Evolutionary conservation across 1,140 invertebrate genomes (phyloP), one percentile per base, ranked within the genome.

Genomic region (Drosophila dunni): DNA sequence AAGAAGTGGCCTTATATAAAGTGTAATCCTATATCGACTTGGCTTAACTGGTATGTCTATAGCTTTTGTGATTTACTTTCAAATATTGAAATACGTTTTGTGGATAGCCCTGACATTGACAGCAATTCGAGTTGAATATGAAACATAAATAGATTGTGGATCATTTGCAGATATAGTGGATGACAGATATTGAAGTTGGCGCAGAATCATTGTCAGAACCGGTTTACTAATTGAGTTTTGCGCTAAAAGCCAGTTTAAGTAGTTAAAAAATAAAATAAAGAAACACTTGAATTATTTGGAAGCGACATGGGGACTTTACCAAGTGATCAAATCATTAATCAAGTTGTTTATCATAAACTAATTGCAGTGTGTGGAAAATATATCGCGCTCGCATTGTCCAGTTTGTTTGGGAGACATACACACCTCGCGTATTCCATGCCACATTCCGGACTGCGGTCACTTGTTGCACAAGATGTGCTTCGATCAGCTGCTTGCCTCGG

Each of bases 361-460:
- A 58, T 93, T 93, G 1, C 92, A 97, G 96, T 97, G 97, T 90
- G 96, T 97, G 10, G 97, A 97, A 92, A 97, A 97, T 80, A 96
- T 97, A 7, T 97, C 96, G 1, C 94, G 96, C 9, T 95, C 96
- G 1, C 97, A 97, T 93, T 98, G 97, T 92, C 96, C 97, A 1
- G 96, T 98, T 34, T 98, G 97, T 79, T 90, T 97, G 58, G 96
- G 97, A 81, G 96, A 97, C 92, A 97, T 98, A 79, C 97, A 98
- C 92, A 97, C 97, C 13, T 97, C 97, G 46, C 94, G 97, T 46
- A 97, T 96, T 88, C 95, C 96, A 20, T 97, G 96, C 92, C 96
- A 97, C 93, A 97, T 98, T 92, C 97, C 97, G 3, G 94, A 95
- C 77, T 98, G 97, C 93, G 96, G 97, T 0, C 97, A 98, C 93